These are phyloP conservation scores for Typhlomys cinereus DNA, from an alignment of 2,113 vertebrate genomes.

Conservation along the genomic window DNA sequence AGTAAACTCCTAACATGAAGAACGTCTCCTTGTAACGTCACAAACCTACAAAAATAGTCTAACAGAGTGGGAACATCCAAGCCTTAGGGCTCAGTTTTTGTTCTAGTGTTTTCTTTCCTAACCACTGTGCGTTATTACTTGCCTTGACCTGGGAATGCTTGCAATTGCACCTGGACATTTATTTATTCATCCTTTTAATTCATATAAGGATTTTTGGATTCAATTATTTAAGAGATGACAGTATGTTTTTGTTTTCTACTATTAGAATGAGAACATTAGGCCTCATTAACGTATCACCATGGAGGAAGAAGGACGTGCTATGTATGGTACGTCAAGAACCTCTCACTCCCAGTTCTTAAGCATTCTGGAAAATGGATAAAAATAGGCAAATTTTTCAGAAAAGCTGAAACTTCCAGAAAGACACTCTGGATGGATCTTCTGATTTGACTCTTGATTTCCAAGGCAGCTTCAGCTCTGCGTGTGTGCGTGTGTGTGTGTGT, in stretches of 20 bases:
- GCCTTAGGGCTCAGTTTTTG: not conserved
- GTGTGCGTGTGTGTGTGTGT: too few species aligned
- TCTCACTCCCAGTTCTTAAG: too few species aligned
- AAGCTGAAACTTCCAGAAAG: too few species aligned
- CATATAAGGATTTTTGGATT: not conserved
- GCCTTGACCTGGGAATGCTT: not conserved
- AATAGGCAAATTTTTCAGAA: too few species aligned
- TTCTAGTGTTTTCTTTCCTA: not conserved
- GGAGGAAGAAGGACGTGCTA: too few species aligned
- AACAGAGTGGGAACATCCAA: not conserved
- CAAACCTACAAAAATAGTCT: not conserved
- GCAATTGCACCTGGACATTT: not conserved
- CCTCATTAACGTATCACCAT: too few species aligned
- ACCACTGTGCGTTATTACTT: not conserved
- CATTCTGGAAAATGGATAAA: too few species aligned
- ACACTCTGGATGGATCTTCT: not conserved
- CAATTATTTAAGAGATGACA: not conserved
- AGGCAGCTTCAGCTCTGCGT: too few species aligned
- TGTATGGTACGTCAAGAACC: too few species aligned
- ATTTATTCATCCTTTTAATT: not conserved
- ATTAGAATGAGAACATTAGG: not conserved
- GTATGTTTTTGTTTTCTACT: not conserved
- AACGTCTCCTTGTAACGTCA: not conserved
- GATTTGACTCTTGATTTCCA: not conserved
- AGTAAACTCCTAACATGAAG: not conserved